Base-by-base conservation (phyloP, 2,113 vertebrate genomes). In the Pseudorhombus dupliciocellatus region DNA sequence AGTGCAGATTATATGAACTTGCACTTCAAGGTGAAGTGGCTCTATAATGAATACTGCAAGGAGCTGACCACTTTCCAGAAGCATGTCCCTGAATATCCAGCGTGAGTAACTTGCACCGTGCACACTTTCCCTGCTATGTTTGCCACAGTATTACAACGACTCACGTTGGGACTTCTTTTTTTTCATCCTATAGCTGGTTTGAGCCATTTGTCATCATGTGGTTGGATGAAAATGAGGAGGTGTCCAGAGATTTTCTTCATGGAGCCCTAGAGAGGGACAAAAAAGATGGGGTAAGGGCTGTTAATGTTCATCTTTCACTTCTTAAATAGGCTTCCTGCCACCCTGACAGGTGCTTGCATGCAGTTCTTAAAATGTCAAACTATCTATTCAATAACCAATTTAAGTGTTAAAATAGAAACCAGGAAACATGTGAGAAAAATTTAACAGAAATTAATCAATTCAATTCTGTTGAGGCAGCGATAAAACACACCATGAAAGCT, bases 1-100 rank as follows among this genome's bases (percentile, higher is more conserved):
- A 99, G 98, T 0, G 98, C 98, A 0, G 98, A 99, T 88, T 99
- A 99, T 90, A 99, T 99, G 97, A 99, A 99, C 90, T 93, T 99
- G 77, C 97, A 99, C 93, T 99, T 99, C 90, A 99, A 99, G 89
- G 97, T 99, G 77, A 99, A 99, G 91, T 99, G 97, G 97, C 91
- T 99, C 0, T 98, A 98, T 84, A 99, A 99, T 0, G 98, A 99
- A 81, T 99, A 99, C 5, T 96, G 97, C 91, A 95, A 96, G 0
- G 98, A 98, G 56, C 95, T 99, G 79, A 82, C 93, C 26, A 91
- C 94, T 79, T 98, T 97, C 92, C 95, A 96, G 92, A 96, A 89
- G 76, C 93, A 95, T 0, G 98, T 99, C 52, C 98, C 98, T 0
- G 98, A 99, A 75, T 99, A 99, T 84, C 98, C 98, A 0, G 94